Conservation (phyloP, 1,140 invertebrate genomes). For the Ceratosolen fusciceps region DNA sequence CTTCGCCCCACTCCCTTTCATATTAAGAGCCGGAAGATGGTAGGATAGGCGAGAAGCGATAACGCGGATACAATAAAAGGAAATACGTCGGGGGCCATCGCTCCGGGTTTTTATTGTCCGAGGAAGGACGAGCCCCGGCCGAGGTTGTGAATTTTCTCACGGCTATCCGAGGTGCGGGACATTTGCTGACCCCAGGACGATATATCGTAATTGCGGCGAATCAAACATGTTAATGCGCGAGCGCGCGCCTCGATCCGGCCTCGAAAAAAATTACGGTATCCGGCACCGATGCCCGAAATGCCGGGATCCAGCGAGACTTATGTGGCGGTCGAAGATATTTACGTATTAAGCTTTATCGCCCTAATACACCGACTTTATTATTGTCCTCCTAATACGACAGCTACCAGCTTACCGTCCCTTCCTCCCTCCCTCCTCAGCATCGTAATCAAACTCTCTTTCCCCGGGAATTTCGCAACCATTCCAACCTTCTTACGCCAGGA, state of each 20-base stretch:
- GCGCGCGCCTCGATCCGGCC: not conserved
- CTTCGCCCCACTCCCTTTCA: no score
- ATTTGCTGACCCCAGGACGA: not conserved
- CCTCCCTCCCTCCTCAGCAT: not conserved
- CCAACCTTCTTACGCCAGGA: not conserved
- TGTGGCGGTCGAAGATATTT: constrained; percentile 24
- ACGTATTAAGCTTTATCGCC: constrained; percentile 30
- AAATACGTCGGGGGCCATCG: constrained; percentile 26
- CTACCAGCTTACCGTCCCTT: no score
- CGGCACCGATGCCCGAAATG: not conserved
- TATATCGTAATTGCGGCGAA: constrained; percentile 46
- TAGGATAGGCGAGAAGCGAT: constrained; percentile 44
- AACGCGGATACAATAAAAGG: constrained; percentile 49
- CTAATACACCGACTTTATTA: not conserved
- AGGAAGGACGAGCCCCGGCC: not conserved
- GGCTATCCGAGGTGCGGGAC: constrained; percentile 30
- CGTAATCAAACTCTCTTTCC: not conserved
- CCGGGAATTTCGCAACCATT: not conserved
- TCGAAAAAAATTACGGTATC: constrained; percentile 32
- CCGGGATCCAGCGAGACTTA: not conserved
- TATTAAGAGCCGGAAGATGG: constrained; percentile 34
- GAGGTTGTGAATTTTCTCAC: constrained; percentile 49
- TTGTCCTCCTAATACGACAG: no score
- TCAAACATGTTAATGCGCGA: constrained; percentile 35
- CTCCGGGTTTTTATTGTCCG: constrained; percentile 32